Evolutionary conservation across 1,140 invertebrate species (phyloP).

Genomic region (Goniozus legneri): DNA sequence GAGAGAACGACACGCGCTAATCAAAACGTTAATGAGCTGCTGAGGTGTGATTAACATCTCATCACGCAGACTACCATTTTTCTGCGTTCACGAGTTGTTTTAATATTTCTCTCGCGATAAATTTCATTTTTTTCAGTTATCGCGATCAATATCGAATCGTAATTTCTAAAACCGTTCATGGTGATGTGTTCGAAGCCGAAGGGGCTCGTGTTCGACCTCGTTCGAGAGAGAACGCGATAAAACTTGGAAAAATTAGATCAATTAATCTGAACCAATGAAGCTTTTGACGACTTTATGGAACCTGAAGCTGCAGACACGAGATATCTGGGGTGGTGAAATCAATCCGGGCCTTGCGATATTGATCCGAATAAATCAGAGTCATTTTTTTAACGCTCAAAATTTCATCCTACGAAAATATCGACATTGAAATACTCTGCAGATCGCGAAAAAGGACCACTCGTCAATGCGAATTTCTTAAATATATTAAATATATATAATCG

Average conservation of each 20-base stretch:
- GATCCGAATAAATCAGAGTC: slow-evolving; percentile 24
- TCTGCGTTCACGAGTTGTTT: too few relatives aligned
- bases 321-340: slow-evolving; percentile 24
- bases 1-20: slow-evolving; percentile 24
- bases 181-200: slow-evolving; percentile 6
- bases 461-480: too few relatives aligned
- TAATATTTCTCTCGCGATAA: too few relatives aligned
- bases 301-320: slow-evolving; percentile 10
- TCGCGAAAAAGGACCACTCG: too few relatives aligned
- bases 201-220: too few relatives aligned
- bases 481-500: too few relatives aligned
- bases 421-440: too few relatives aligned
- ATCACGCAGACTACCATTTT: slow-evolving; percentile 20
- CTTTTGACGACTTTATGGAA: slow-evolving; percentile 16
- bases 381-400: too few relatives aligned
- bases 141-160: too few relatives aligned
- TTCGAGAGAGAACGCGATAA: slow-evolving; percentile 24
- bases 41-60: slow-evolving; percentile 32
- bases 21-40: slow-evolving; percentile 39
- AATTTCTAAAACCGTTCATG: not conserved
- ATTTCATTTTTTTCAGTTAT: too few relatives aligned
- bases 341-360: slow-evolving; percentile 16
- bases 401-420: too few relatives aligned
- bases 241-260: slow-evolving; percentile 29
- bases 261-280: slow-evolving; percentile 27